A percentile compares a stretch with the other conserved stretches of the same genome.
These are phyloP conservation scores for Cheilosia grossa DNA, from an alignment of 2,888 invertebrate genomes.

Conservation along the genomic window DNA sequence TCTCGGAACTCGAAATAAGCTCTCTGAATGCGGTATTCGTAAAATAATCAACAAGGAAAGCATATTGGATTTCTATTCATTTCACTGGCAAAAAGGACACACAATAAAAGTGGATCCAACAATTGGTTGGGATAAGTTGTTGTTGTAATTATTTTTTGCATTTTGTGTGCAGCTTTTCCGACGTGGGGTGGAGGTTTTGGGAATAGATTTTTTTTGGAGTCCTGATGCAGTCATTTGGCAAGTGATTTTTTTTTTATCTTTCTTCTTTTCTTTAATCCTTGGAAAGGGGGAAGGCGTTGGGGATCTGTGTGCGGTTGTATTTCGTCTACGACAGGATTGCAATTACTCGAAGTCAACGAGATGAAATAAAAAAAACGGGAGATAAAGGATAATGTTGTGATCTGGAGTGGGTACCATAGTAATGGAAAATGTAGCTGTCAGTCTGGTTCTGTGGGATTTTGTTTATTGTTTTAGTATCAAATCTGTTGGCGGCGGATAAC, in stretches of 20 bases:
- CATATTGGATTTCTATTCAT: slow-evolving; percentile 59
- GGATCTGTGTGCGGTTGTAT: neutral
- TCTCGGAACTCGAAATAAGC: slow-evolving; percentile 39
- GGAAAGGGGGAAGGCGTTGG: neutral
- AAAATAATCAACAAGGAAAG: slow-evolving; percentile 65
- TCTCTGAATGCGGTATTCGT: slow-evolving; percentile 48
- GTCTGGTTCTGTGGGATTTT: slow-evolving; percentile 53
- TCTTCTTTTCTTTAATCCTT: slow-evolving; percentile 3
- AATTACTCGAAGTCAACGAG: slow-evolving; percentile 61
- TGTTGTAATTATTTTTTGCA: neutral
- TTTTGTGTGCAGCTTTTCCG: neutral
- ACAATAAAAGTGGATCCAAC: slow-evolving; percentile 39
- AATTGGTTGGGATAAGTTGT: slow-evolving; percentile 64
- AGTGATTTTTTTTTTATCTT: slow-evolving; percentile 1
- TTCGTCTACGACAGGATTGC: slow-evolving; percentile 61
- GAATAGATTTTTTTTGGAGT: neutral
- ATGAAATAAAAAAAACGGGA: slow-evolving; percentile 7
- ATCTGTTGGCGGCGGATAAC: slow-evolving; percentile 47
- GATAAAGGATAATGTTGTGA: slow-evolving; percentile 43
- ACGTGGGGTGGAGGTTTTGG: neutral
- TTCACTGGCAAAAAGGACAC: slow-evolving; percentile 51
- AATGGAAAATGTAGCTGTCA: slow-evolving; percentile 69
- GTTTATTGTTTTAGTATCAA: slow-evolving; percentile 46
- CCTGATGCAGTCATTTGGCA: slow-evolving; percentile 28
- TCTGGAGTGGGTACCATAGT: slow-evolving; percentile 6